Conservation (phyloP, 2,888 invertebrate genomes). For the Chamaedrilus cognettii region DNA sequence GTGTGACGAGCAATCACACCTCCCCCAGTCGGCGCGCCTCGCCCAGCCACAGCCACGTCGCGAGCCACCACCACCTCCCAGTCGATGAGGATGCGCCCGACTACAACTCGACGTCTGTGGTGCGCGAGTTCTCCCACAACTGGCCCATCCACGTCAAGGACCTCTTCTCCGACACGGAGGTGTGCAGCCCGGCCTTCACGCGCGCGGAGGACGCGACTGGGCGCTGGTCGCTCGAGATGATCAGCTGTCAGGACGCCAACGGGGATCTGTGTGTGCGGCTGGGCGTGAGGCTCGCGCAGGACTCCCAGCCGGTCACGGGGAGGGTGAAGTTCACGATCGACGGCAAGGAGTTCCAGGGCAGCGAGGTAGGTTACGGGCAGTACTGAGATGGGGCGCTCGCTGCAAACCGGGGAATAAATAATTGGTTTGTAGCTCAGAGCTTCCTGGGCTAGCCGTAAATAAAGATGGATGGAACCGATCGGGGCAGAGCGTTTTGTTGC, state of each 20-base stretch:
- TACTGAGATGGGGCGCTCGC: no score
- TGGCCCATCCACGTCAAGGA: slow-evolving; percentile 5
- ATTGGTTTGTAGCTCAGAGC: no score
- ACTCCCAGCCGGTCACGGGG: neutral
- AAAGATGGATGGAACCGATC: no score
- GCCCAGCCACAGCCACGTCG: no score
- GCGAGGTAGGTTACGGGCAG: no score
- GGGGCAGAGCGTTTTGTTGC: no score
- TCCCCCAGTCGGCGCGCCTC: no score
- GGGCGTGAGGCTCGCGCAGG: neutral
- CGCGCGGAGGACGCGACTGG: neutral
- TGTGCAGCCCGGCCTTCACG: neutral
- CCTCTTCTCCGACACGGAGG: neutral
- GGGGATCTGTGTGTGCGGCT: slow-evolving; percentile 5
- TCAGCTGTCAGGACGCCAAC: slow-evolving; percentile 1
- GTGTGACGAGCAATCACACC: no score
- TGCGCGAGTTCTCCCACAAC: slow-evolving; percentile 1
- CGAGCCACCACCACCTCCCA: no score
- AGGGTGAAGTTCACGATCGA: neutral
- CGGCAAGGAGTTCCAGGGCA: neutral
- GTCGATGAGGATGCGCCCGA: no score
- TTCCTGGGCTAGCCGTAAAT: no score
- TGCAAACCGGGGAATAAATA: no score
- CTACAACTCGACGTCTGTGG: neutral
- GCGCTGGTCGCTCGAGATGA: slow-evolving; percentile 1